Evolutionary conservation across 2,888 invertebrate genomes (phyloP), one percentile per base, ranked within the genome.

Genomic region (Tetragnatha montana): DNA sequence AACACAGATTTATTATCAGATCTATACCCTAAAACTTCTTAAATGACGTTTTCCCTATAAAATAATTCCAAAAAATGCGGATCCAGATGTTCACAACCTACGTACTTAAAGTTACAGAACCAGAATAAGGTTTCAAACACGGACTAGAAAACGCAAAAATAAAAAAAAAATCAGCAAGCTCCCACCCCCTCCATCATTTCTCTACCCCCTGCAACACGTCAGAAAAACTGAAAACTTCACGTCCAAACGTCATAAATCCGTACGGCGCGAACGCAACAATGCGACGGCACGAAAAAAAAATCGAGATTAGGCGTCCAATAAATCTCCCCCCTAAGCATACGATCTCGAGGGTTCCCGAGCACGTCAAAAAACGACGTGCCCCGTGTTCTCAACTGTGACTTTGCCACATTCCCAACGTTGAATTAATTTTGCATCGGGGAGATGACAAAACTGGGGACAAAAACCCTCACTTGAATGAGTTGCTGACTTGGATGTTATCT

Each of bases 301-400:
- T 49, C 6, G 87, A 81, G 69, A 87, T 47, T 50, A 35, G 76
- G 8, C 47, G 68, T 87, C 76, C 71, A 68, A 88, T 82, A 82
- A 88, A 88, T 88, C 88, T 82, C 81, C 21, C n/a, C 51, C 81
- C 51, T 76, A 87, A 87, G 74, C 70, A 76, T 22, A 12, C 22
- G 81, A 70, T 69, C 22, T 69, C 22, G 47, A 51, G 81, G 35
- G 76, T 88, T 82, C 78, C 35, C 35, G 78, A 71, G 71, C 60
- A 68, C 60, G 88, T 88, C 82, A 81, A 70, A 81, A 81, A 76
- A 49, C 78, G 22, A 49, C 21, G 47, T 47, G 70, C 73, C n/a
- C 69, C 51, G n/a, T 70, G 74, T 74, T 75, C 81, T n/a, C 76
- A 69, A 81, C 69, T 49, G 22, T 81, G 21, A 69, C 22, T 70